Base-by-base conservation (phyloP, 1,140 invertebrate species). In the Aphis craccivora region DNA sequence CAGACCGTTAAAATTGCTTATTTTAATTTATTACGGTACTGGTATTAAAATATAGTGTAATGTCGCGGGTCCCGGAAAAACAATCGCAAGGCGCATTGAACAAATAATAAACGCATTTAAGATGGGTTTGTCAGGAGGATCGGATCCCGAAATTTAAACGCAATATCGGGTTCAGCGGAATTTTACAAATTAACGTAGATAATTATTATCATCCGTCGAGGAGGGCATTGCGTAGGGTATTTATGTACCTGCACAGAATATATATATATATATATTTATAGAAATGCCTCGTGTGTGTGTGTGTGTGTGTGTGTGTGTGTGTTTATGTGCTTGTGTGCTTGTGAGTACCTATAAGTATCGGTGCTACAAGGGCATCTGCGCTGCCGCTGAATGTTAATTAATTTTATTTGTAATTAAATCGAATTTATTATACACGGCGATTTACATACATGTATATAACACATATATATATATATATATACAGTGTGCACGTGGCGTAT, bases 341-440 rank as follows among this genome's bases (percentile, higher is more conserved):
- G 55, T 67, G 30, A 5, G 60, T 18, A n/a, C 60, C 30, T 60
- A 11, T 60, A 60, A 60, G 55, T 60, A 60, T 76, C n/a, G 30
- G 14, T 14, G n/a, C 60, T 76, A 76, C n/a, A 76, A 76, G 60
- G n/a, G n/a, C n/a, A 76, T 14, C 30, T 20, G 60, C 30, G 30
- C 30, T n/a, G 30, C 60, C n/a, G 30, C 60, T 67, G 60, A 76
- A 76, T 76, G n/a, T 76, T 76, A 76, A 76, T 76, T 76, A 76
- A 76, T 76, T 76, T n/a, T 76, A 76, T 76, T 76, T 76, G 60
- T 76, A 76, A 76, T 76, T 76, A 76, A 76, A 76, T 76, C 60
- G 14, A 76, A 76, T 76, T 76, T 76, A 76, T 67, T n/a, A 67
- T 67, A 67, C 30, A 67, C 60, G 30, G 11, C 30, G 60, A 67